phyloP scores from a whole-genome alignment of 2,113 vertebrate species.

The Eurypyga helias region DNA sequence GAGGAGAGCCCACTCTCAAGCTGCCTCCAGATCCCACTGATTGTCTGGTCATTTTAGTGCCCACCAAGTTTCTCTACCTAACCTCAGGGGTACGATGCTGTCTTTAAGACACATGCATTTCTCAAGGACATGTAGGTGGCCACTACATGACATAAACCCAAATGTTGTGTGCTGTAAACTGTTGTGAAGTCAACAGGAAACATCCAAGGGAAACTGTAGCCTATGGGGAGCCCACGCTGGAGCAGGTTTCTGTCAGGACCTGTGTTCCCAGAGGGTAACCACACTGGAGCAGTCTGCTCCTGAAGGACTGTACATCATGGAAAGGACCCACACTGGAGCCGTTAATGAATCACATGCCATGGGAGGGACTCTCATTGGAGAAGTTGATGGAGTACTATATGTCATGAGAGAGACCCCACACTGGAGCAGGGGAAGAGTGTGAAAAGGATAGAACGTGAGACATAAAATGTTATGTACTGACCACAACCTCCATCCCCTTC shows the following conservation, averaged over 20 bases:
- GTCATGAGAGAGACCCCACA: rapidly evolving
- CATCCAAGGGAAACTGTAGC: background rate
- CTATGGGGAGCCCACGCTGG: rapidly evolving
- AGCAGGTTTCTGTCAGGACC: background rate
- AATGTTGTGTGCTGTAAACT: background rate
- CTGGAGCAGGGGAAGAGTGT: background rate
- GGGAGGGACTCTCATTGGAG: background rate
- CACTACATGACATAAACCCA: background rate
- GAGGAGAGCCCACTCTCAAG: background rate
- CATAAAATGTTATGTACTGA: background rate
- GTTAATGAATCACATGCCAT: background rate
- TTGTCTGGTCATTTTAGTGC: background rate
- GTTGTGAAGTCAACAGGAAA: no score
- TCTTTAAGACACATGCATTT: background rate
- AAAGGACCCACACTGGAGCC: background rate
- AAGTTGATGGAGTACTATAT: background rate
- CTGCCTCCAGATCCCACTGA: background rate
- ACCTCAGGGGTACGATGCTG: background rate
- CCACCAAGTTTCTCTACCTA: background rate
- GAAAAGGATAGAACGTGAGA: background rate
- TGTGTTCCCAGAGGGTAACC: background rate
- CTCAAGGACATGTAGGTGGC: background rate
- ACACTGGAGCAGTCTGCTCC: rapidly evolving
- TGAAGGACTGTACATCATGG: background rate
- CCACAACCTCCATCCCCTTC: background rate